A percentile compares a stretch with the other conserved stretches of the same genome.
These are phyloP conservation scores for Drymonia ruficornis DNA, from an alignment of 2,888 invertebrate genomes.

Conservation along the genomic window DNA sequence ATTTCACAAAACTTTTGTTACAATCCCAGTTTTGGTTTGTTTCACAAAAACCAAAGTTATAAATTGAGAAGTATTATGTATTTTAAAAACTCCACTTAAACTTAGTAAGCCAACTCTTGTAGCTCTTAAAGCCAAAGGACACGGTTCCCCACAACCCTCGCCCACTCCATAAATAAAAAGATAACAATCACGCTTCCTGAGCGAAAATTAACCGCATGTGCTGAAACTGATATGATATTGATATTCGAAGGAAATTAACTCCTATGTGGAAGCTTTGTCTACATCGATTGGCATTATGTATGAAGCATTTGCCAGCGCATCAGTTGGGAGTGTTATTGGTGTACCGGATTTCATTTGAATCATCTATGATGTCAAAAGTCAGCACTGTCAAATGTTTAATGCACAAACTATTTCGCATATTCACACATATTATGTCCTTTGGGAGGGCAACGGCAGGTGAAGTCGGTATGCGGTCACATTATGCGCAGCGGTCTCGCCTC, in stretches of 20 bases:
- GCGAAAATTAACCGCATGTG: background rate
- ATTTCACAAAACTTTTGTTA: background rate
- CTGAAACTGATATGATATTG: background rate
- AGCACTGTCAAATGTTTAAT: background rate
- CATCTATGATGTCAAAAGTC: too few relatives aligned
- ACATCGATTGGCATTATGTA: background rate
- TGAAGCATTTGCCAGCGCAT: background rate
- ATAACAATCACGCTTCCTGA: background rate
- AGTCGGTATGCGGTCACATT: constrained; percentile 32
- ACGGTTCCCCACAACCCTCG: background rate
- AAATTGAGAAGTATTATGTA: too few relatives aligned
- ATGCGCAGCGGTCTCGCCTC: constrained; percentile 29
- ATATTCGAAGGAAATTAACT: background rate
- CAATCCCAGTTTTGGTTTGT: too few relatives aligned
- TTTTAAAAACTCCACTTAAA: background rate
- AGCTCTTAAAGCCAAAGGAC: background rate
- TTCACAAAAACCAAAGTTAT: background rate
- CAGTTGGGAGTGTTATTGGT: background rate
- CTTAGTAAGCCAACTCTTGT: background rate
- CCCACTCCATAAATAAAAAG: background rate
- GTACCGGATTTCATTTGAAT: too few relatives aligned
- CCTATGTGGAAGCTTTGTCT: background rate
- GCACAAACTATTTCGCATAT: background rate
- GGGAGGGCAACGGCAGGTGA: constrained; percentile 25
- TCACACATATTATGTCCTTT: constrained; percentile 18